phyloP scores from a whole-genome alignment of 2,888 invertebrate species.

The Alitta virens region DNA sequence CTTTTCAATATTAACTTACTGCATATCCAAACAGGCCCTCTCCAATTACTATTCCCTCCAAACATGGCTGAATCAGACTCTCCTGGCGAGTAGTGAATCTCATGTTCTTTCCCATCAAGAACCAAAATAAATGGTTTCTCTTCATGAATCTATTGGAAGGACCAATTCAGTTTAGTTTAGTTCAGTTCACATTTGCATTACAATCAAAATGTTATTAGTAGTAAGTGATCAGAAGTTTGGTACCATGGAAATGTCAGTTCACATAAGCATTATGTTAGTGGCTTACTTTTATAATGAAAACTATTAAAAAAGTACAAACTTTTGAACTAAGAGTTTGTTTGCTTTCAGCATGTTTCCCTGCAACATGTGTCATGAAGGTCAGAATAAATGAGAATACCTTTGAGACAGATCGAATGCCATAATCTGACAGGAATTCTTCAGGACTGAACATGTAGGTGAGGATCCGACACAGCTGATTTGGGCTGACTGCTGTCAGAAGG shows the following conservation, averaged over 20 bases:
- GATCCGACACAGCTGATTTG: conserved; percentile 42
- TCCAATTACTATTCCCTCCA: conserved; percentile 58
- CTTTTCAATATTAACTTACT: too few species aligned
- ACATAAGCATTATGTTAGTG: too few species aligned
- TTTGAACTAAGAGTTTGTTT: too few species aligned
- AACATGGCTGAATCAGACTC: conserved; percentile 51
- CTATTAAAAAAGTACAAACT: too few species aligned
- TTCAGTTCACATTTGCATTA: too few species aligned
- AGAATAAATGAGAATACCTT: conserved; percentile 43
- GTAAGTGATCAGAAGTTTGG: too few species aligned
- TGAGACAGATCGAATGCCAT: conserved; percentile 55
- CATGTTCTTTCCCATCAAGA: conserved; percentile 19
- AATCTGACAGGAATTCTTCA: conserved; percentile 52
- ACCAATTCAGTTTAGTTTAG: too few species aligned
- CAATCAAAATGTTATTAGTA: too few species aligned
- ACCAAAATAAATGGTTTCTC: conserved; percentile 30
- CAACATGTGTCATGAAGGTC: too few species aligned
- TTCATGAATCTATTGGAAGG: conserved; percentile 1
- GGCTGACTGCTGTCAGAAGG: conserved; percentile 10
- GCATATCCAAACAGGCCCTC: conserved; percentile 56
- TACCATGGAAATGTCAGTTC: too few species aligned
- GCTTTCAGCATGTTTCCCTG: too few species aligned
- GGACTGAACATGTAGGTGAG: conserved; percentile 51
- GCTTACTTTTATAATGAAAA: too few species aligned
- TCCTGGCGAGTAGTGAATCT: conserved; percentile 46